Percentiles rank a stretch among this genome's conserved stretches.
phyloP scores from a whole-genome alignment of 2,888 invertebrate species.

The Aquatica leii region DNA sequence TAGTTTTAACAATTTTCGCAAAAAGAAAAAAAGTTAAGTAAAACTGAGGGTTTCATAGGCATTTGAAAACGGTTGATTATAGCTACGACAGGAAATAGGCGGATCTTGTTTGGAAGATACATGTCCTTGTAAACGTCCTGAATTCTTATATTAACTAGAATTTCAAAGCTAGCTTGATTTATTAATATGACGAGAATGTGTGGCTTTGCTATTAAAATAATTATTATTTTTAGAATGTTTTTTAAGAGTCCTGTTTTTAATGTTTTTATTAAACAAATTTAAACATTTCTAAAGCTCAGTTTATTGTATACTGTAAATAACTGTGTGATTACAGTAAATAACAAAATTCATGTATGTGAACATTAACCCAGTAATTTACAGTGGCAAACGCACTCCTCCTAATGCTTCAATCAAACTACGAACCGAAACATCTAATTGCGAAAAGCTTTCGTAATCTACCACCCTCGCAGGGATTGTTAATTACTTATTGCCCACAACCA shows the following conservation, averaged over 20 bases:
- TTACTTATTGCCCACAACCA: slow-evolving; percentile 44
- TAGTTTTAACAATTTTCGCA: background rate
- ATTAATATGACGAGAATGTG: slow-evolving; percentile 11
- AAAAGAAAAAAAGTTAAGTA: slow-evolving; percentile 16
- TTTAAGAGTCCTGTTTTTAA: no score
- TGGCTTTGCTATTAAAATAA: slow-evolving; percentile 9
- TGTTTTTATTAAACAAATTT: no score
- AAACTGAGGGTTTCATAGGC: slow-evolving; percentile 29
- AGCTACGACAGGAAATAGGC: slow-evolving; percentile 45
- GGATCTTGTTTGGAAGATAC: slow-evolving; percentile 45
- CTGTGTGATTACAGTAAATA: slow-evolving; percentile 46
- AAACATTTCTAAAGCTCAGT: no score
- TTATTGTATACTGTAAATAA: background rate
- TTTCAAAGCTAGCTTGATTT: slow-evolving; percentile 29
- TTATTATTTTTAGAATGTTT: slow-evolving; percentile 7
- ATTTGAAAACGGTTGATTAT: slow-evolving; percentile 36
- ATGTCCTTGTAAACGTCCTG: slow-evolving; percentile 36
- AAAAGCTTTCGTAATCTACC: slow-evolving; percentile 58
- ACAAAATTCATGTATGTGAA: slow-evolving; percentile 40
- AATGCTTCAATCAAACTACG: slow-evolving; percentile 54
- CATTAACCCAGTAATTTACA: slow-evolving; percentile 54
- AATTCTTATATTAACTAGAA: slow-evolving; percentile 32
- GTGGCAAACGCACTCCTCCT: slow-evolving; percentile 51
- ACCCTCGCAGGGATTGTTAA: slow-evolving; percentile 55
- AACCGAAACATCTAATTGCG: slow-evolving; percentile 58